phyloP scores from a whole-genome alignment of 2,113 vertebrate genomes.

The Sakesphorus luctuosus region DNA sequence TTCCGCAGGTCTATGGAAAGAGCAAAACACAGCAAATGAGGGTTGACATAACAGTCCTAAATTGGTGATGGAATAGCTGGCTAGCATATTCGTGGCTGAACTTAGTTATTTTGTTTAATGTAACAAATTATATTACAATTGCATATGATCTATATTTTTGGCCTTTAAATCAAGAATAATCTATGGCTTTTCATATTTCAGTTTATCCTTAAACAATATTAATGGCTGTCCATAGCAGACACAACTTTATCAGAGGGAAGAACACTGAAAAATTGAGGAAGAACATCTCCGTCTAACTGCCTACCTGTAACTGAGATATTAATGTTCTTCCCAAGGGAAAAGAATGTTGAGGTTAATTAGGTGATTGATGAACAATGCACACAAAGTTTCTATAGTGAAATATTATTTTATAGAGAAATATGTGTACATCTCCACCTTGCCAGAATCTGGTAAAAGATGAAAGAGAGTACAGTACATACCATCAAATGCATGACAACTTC shows the following conservation, averaged over 20 bases:
- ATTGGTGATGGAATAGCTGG: not conserved
- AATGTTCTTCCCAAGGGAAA: not conserved
- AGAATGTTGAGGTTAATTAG: conserved; percentile 28
- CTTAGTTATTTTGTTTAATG: not conserved
- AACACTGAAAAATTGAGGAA: not conserved
- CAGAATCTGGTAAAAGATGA: not conserved
- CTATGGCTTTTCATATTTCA: not conserved
- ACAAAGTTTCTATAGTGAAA: not conserved
- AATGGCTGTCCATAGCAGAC: not conserved
- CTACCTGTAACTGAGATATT: conserved; percentile 28
- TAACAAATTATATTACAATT: not conserved
- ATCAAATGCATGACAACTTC: conserved; percentile 70
- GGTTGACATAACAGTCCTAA: not conserved
- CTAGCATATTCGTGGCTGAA: not conserved
- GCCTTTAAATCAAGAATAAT: conserved; percentile 8
- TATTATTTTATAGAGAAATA: not conserved
- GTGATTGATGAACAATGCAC: not conserved
- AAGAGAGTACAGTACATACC: not conserved
- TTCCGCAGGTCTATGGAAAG: not conserved
- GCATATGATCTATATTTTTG: not conserved
- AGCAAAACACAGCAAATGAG: not conserved
- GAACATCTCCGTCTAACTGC: not conserved
- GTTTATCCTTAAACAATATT: not conserved
- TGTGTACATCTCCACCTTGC: not conserved
- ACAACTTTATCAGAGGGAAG: not conserved